Evolutionary conservation across 1,140 invertebrate genomes (phyloP), one percentile per base, ranked within the genome.

Genomic region (Probaryconus sp.): DNA sequence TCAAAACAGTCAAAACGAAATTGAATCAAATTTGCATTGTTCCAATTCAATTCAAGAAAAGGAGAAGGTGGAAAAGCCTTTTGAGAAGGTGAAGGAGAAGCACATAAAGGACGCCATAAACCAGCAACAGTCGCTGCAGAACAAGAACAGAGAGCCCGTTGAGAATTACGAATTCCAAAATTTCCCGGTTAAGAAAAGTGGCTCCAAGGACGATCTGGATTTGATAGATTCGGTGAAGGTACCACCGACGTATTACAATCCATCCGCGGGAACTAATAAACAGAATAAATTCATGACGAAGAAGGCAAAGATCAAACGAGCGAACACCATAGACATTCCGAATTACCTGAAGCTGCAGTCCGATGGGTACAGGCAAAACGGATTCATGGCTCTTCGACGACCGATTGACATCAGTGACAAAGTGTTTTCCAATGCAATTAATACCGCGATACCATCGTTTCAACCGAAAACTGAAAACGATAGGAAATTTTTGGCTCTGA

Each of bases 241-340:
- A 51, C 74, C 17, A 30, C 79, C 9, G 45, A 56, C 17, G 24
- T 81, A 48, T 65, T 77, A 26, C 76, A 86, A 74, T 81, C 85
- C 28, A 56, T 69, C 45, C 55, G 74, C 5, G 2, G 51, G 70
- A 30, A 67, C 53, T 9, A 76, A 16, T 9, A 79, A 83, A 18
- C 79, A 82, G 1, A 90, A 89, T 63, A 89, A 92, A 68, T 93
- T 92, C 64, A 89, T 85, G 21, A 90, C 85, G 26, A 94, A 94
- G 75, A 94, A 94, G 77, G 87, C 91, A 2, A 91, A 93, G 72
- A 94, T 95, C 90, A 96, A 95, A 87, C 89, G 95, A 14, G 94
- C 94, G 0, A 96, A 96, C 60, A 96, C 94, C 1, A 95, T 96
- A 61, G 94, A 96, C 78, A 95, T 96, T 79, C 94, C 94, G 0